Percentiles rank a stretch among this genome's conserved stretches.
Evolutionary conservation across 1,140 invertebrate genomes (phyloP).

Genomic region (Anastatus disparis): DNA sequence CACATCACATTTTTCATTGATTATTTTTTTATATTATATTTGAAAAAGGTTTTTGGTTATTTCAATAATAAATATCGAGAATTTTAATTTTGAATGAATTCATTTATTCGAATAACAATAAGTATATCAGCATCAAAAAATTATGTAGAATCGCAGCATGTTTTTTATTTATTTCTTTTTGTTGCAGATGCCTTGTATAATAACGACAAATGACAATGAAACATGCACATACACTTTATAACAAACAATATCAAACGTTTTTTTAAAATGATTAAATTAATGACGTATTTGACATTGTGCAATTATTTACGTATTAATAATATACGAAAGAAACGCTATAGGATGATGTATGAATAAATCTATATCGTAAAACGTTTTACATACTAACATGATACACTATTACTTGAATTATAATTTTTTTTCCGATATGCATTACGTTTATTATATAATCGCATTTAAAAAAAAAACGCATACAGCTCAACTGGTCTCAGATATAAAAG

Average conservation of each 20-base stretch:
- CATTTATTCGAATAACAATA: constrained; percentile 48
- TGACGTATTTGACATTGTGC: constrained; percentile 12
- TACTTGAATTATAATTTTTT: constrained; percentile 18
- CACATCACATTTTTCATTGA: too few relatives aligned
- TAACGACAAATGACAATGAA: constrained; percentile 30
- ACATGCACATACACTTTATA: constrained; percentile 28
- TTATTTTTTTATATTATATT: too few relatives aligned
- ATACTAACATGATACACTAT: constrained; percentile 22
- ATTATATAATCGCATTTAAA: constrained; percentile 16
- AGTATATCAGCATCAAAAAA: constrained; percentile 44
- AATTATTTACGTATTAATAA: constrained; percentile 21
- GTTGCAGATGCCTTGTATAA: constrained; percentile 13
- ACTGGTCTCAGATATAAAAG: constrained; percentile 45
- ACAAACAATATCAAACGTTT: constrained; percentile 37
- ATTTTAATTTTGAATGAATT: constrained; percentile 27
- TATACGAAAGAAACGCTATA: not conserved
- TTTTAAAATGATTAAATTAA: constrained; percentile 33
- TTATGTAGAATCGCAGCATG: constrained; percentile 29
- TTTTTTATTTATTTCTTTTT: too few relatives aligned
- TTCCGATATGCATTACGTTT: constrained; percentile 27
- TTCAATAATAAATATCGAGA: too few relatives aligned
- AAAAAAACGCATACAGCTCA: constrained; percentile 2
- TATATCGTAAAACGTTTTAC: constrained; percentile 12
- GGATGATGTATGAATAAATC: constrained; percentile 1
- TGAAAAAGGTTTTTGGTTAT: too few relatives aligned